Evolutionary conservation across 2,888 invertebrate genomes (phyloP).

Genomic region (Ochropacha duplaris): DNA sequence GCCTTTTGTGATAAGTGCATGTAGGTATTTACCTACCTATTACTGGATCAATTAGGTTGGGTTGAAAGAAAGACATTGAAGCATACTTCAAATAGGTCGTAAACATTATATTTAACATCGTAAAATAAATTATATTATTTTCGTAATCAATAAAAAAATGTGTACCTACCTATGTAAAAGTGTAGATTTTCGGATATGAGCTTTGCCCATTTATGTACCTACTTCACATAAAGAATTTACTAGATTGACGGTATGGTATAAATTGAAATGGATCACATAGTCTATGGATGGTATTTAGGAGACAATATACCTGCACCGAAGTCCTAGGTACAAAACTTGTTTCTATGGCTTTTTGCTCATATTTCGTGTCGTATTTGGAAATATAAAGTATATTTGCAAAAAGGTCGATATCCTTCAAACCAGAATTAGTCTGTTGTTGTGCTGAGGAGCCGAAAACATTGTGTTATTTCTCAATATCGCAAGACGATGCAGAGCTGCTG

Average conservation of each 20-base stretch:
- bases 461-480: not conserved
- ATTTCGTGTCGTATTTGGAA: not conserved
- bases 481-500: not conserved
- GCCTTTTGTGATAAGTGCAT: too few relatives aligned
- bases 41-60: too few relatives aligned
- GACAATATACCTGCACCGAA: not conserved
- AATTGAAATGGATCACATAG: not conserved
- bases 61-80: too few relatives aligned
- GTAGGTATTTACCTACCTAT: too few relatives aligned
- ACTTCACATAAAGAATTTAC: not conserved
- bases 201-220: not conserved
- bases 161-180: too few relatives aligned
- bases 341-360: not conserved
- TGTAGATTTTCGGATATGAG: not conserved
- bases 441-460: constrained; percentile 2
- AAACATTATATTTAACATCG: too few relatives aligned
- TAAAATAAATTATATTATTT: not conserved
- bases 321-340: not conserved
- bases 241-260: not conserved
- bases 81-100: too few relatives aligned
- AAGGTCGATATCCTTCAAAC: constrained; percentile 13
- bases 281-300: not conserved
- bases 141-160: too few relatives aligned
- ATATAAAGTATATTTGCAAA: not conserved
- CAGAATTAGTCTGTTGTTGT: constrained; percentile 6